These are phyloP conservation scores for Mnemiopsis leidyi DNA, from an alignment of 37 sponge, comb jelly and placozoan genomes.

Conservation along the genomic window DNA sequence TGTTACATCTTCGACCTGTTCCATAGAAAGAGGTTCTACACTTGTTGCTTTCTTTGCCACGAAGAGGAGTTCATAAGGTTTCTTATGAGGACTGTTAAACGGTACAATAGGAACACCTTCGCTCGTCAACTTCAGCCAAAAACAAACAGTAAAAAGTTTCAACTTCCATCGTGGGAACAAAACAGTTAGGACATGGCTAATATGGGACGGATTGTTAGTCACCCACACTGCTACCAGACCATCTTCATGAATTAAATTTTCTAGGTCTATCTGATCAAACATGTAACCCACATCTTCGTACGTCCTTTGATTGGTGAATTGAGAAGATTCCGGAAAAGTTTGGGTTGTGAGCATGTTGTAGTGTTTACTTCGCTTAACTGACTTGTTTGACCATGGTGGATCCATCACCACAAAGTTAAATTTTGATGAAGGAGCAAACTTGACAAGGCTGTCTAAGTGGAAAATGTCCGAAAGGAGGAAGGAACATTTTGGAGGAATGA, in stretches of 20 bases:
- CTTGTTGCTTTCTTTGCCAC: not conserved
- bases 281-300: conserved; percentile 55
- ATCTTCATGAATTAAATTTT: not conserved
- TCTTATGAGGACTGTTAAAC: conserved; percentile 45
- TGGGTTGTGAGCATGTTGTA: conserved; percentile 3
- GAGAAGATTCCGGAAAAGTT: not conserved
- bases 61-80: conserved; percentile 48
- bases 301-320: not conserved
- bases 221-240: conserved; percentile 32
- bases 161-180: not conserved
- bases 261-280: conserved; percentile 1
- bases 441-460: not conserved
- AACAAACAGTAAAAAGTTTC: not conserved
- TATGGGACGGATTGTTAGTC: conserved; percentile 6
- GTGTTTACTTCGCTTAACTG: not conserved
- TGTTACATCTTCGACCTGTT: not conserved
- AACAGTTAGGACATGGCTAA: not conserved
- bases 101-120: conserved; percentile 33
- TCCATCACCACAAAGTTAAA: not conserved
- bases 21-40: not conserved
- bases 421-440: conserved; percentile 21
- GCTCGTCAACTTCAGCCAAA: conserved; percentile 46
- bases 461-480: conserved; percentile 46
- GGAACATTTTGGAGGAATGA: conserved; percentile 38
- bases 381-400: conserved; percentile 41